Evolutionary conservation across 2,797 vertebrate species (phyloP).

Genomic region (Chaetodon trifasciatus): DNA sequence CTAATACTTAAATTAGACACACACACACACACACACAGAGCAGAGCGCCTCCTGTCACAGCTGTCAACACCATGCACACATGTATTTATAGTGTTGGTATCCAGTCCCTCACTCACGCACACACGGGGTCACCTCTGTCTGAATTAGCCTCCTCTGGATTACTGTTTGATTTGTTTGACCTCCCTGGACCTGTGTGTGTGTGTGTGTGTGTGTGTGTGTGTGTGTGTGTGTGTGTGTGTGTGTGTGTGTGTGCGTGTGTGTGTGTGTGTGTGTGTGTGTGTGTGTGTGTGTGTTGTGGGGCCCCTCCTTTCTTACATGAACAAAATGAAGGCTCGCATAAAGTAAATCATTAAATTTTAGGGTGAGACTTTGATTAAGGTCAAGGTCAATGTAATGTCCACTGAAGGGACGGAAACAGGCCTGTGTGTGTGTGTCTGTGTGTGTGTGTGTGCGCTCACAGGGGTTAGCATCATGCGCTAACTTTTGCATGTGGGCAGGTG

Average conservation of each 20-base stretch:
- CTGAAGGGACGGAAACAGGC: no score
- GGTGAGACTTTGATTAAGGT: no score
- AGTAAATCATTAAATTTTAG: no score
- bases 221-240: slow-evolving; percentile 5
- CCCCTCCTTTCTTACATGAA: no score
- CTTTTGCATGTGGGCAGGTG: no score
- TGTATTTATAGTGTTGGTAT: slow-evolving; percentile 68
- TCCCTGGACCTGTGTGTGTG: not conserved
- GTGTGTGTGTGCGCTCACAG: not conserved
- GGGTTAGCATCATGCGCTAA: not conserved
- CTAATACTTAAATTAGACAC: slow-evolving; percentile 25
- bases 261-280: no score
- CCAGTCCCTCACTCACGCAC: slow-evolving; percentile 28
- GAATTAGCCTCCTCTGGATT: slow-evolving; percentile 42
- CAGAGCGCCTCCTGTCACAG: slow-evolving; percentile 46
- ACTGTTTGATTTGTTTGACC: slow-evolving; percentile 39
- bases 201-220: slow-evolving; percentile 8
- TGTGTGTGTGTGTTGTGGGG: no score
- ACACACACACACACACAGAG: slow-evolving; percentile 25
- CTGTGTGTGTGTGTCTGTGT: not conserved
- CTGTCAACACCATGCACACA: slow-evolving; percentile 54
- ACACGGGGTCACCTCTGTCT: slow-evolving; percentile 67
- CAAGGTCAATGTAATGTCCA: no score
- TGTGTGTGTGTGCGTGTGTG: no score
- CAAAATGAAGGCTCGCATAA: no score